Base-by-base conservation (phyloP, 2,888 invertebrate species). In the Temnothorax rugatulus region DNA sequence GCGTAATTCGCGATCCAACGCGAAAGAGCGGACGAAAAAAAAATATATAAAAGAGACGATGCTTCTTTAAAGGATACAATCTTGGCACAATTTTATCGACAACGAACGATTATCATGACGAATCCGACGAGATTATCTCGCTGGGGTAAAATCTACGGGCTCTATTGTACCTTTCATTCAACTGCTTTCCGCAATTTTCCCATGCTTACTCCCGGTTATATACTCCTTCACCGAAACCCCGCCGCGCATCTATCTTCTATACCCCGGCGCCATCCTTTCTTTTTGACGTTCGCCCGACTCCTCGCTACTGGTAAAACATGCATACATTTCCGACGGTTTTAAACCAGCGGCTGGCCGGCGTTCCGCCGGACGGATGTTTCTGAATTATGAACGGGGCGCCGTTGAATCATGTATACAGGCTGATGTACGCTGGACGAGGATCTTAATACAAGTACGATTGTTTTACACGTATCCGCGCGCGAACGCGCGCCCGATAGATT, bases 361-460 rank as follows among this genome's bases (percentile, higher is more conserved):
- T 75, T 82, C 63, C 84, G 81, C 81, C 81, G 69, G 66, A 68
- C 84, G 88, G 83, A 84, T 83, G 88, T 88, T 84, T 85, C 68
- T 89, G 84, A 89, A 89, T 89, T 89, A 89, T 88, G 79, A 86
- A 89, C 76, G 63, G 61, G 29, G 52, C 83, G 8, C 50, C 69
- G 61, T 77, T 85, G 79, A 85, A 82, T 84, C 66, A 83, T 84
- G 64, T 63, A 75, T 71, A 38, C 71, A 13, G 15, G 25, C 18
- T 66, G 47, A 76, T 21, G n/a, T 41, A 38, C 13, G 25, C 25
- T 38, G 59, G 59, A 69, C 15, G 69, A 44, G 73, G 59, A 73
- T 81, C 76, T 44, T 88, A 85, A 83, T 81, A 68, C 74, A 71
- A 52, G 59, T 66, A 82, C 84, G 82, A 88, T 87, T 86, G 84